Conservation (phyloP, 2,113 vertebrate genomes). For the Hiodon alosoides region DNA sequence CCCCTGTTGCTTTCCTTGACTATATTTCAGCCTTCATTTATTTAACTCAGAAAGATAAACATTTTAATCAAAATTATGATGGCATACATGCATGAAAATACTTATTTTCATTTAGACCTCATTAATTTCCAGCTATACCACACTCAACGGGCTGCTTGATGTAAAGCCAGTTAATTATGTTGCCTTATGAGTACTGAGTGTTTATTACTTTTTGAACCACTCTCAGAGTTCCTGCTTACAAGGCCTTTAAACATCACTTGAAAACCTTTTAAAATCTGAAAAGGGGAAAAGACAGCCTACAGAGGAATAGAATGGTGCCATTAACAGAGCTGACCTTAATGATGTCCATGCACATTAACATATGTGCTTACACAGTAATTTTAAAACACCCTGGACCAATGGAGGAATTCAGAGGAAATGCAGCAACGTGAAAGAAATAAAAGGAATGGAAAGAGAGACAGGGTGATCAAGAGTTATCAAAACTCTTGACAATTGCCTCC, state of each 20-base stretch:
- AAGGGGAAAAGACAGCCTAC: too few species aligned
- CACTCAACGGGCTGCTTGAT: not conserved
- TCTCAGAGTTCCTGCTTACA: not conserved
- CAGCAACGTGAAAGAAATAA: too few species aligned
- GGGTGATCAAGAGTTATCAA: too few species aligned
- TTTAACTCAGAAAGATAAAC: not conserved
- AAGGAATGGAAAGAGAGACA: too few species aligned
- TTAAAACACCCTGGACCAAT: too few species aligned
- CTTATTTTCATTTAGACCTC: not conserved
- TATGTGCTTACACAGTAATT: too few species aligned
- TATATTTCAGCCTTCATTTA: slow-evolving; percentile 8
- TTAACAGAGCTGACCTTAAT: too few species aligned
- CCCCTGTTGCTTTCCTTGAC: not conserved
- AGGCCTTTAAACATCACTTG: not conserved
- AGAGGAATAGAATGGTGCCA: too few species aligned
- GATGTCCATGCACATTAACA: too few species aligned
- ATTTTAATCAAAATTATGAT: not conserved
- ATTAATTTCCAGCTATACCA: not conserved
- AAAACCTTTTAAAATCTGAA: too few species aligned
- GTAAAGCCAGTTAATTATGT: not conserved
- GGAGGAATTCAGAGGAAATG: too few species aligned
- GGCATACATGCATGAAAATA: not conserved
- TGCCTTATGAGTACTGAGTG: not conserved
- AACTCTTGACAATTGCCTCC: too few species aligned
- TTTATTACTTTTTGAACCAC: not conserved